A percentile compares a stretch with the other conserved stretches of the same genome.
phyloP scores from a whole-genome alignment of 2,113 vertebrate species.

The Macquaria ambigua region DNA sequence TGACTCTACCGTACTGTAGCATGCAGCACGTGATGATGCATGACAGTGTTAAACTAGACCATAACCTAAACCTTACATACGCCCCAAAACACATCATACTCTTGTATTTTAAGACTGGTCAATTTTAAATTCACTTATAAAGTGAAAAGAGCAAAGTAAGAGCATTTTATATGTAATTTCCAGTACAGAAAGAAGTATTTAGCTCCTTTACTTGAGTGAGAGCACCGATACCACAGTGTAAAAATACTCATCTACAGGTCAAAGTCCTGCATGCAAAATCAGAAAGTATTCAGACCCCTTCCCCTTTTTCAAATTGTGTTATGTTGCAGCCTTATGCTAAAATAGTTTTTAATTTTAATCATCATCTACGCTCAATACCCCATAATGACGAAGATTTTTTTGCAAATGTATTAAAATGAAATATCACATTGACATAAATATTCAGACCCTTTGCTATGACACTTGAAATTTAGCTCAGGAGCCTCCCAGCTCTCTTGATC shows the following conservation, averaged over 20 bases:
- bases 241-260: neutral
- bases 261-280: neutral
- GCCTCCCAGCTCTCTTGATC: too few species aligned
- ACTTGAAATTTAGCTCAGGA: too few species aligned
- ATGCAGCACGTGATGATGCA: slow-evolving; percentile 22
- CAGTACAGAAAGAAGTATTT: neutral
- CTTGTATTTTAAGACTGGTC: neutral
- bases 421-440: too few species aligned
- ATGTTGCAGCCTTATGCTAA: neutral
- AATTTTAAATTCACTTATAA: neutral
- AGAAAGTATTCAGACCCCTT: too few species aligned
- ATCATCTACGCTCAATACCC: too few species aligned
- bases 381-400: too few species aligned
- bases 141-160: too few species aligned
- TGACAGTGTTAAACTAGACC: slow-evolving; percentile 8
- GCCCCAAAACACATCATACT: neutral
- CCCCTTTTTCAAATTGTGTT: too few species aligned
- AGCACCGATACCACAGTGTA: neutral
- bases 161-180: neutral
- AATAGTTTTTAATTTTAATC: too few species aligned
- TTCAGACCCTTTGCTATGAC: too few species aligned
- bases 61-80: neutral
- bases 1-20: slow-evolving; percentile 21
- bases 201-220: neutral
- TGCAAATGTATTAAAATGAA: too few species aligned